phyloP scores from a whole-genome alignment of 2,888 invertebrate genomes.

The Dryocosmus kuriphilus region DNA sequence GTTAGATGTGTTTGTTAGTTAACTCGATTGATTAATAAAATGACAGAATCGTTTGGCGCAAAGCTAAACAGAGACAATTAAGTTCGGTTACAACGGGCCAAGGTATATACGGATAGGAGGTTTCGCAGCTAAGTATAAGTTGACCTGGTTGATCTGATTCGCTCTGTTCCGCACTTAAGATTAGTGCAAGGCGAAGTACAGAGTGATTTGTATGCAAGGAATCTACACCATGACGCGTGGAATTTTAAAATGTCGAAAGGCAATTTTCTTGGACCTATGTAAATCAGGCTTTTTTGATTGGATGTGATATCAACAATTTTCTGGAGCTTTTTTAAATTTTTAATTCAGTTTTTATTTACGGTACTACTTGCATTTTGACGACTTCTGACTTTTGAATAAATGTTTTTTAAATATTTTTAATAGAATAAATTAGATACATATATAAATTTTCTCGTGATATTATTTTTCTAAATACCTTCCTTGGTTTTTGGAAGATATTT shows the following conservation, averaged over 20 bases:
- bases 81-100: slow-evolving; percentile 23
- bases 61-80: slow-evolving; percentile 36
- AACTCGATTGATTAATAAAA: slow-evolving; percentile 52
- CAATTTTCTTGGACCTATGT: slow-evolving; percentile 15
- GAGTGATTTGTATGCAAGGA: slow-evolving; percentile 37
- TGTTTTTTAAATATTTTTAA: background rate
- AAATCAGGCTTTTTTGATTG: slow-evolving; percentile 3
- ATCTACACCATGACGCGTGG: slow-evolving; percentile 24
- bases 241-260: slow-evolving; percentile 37
- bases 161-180: slow-evolving; percentile 32
- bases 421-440: too few relatives aligned
- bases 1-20: slow-evolving; percentile 67
- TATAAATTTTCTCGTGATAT: too few relatives aligned
- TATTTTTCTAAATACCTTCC: too few relatives aligned
- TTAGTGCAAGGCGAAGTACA: slow-evolving; percentile 35
- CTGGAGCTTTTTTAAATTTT: background rate
- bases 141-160: slow-evolving; percentile 38
- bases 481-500: too few relatives aligned
- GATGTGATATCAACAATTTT: slow-evolving; percentile 16
- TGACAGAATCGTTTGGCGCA: slow-evolving; percentile 43
- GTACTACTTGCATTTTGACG: background rate
- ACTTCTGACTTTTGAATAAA: background rate
- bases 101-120: slow-evolving; percentile 26
- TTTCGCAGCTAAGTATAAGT: slow-evolving; percentile 36
- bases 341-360: background rate